These are phyloP conservation scores for Chymomyza fuscimana DNA, from an alignment of 2,888 invertebrate genomes.

Conservation along the genomic window DNA sequence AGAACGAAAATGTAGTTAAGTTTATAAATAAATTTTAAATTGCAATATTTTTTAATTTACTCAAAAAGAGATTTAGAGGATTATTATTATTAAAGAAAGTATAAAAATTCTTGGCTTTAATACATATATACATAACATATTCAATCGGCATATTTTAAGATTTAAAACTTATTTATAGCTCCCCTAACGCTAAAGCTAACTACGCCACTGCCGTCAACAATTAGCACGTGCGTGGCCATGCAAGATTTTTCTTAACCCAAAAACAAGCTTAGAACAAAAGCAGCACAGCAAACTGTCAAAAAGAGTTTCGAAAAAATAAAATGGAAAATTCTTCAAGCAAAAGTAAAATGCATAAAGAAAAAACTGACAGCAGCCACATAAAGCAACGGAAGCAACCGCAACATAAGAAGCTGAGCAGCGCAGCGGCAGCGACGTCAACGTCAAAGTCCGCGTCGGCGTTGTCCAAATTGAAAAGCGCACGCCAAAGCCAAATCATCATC, in stretches of 20 bases:
- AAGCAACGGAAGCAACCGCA: constrained; percentile 48
- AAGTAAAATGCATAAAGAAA: constrained; percentile 58
- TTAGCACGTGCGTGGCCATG: constrained; percentile 42
- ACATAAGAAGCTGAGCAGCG: background rate
- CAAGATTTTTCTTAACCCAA: constrained; percentile 2
- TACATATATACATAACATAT: too few species aligned
- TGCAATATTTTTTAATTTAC: too few species aligned
- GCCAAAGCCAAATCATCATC: constrained; percentile 71
- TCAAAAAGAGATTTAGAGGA: too few species aligned
- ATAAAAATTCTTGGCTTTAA: too few species aligned
- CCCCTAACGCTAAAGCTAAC: too few species aligned
- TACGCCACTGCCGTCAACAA: background rate
- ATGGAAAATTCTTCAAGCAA: constrained; percentile 54
- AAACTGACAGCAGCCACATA: constrained; percentile 39
- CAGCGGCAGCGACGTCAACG: background rate
- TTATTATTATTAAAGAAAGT: too few species aligned
- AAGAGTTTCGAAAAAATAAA: background rate
- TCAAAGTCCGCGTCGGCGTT: background rate
- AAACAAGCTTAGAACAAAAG: background rate
- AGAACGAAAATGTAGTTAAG: too few species aligned
- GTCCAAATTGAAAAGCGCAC: constrained; percentile 68
- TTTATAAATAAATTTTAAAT: too few species aligned
- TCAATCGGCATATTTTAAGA: too few species aligned
- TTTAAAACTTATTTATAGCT: too few species aligned
- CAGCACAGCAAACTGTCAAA: background rate